phyloP scores from a whole-genome alignment of 2,797 vertebrate species.

The Rhinatrema bivittatum region DNA sequence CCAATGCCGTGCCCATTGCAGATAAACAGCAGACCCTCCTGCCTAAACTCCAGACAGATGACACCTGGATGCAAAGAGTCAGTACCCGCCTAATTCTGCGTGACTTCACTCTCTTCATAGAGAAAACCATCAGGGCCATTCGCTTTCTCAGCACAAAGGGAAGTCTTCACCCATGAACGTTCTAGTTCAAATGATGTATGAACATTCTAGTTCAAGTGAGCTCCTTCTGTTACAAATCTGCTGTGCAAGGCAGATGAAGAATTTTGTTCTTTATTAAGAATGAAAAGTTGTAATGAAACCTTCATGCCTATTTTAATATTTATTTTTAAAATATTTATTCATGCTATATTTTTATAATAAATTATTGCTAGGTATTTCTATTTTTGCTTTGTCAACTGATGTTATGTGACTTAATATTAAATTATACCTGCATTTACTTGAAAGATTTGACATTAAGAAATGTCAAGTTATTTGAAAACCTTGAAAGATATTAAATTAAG shows the following conservation, averaged over 20 bases:
- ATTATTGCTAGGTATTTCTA: no score
- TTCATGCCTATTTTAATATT: slow-evolving; percentile 61
- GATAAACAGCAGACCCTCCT: slow-evolving; percentile 31
- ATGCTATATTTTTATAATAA: slow-evolving; percentile 22
- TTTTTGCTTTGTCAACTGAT: no score
- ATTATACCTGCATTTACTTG: no score
- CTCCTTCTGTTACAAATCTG: slow-evolving; percentile 40
- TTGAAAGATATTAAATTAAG: no score
- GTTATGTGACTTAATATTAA: no score
- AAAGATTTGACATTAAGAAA: no score
- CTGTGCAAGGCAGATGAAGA: slow-evolving; percentile 39
- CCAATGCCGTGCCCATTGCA: slow-evolving; percentile 6
- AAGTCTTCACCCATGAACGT: slow-evolving; percentile 14
- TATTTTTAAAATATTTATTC: slow-evolving; percentile 58
- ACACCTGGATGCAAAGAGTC: slow-evolving; percentile 52
- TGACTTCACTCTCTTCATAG: slow-evolving; percentile 58
- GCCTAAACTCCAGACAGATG: slow-evolving; percentile 18
- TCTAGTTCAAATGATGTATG: slow-evolving; percentile 3
- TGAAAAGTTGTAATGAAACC: no score
- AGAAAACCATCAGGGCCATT: slow-evolving; percentile 46
- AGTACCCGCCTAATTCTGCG: slow-evolving; percentile 57
- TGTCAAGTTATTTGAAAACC: no score
- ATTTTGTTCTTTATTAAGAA: slow-evolving; percentile 61
- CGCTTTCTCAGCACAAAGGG: slow-evolving; percentile 30
- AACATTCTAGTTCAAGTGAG: slow-evolving; percentile 34